These are phyloP conservation scores for Parauchenoglanis punctatus DNA, from an alignment of 2,797 vertebrate genomes.

Conservation along the genomic window DNA sequence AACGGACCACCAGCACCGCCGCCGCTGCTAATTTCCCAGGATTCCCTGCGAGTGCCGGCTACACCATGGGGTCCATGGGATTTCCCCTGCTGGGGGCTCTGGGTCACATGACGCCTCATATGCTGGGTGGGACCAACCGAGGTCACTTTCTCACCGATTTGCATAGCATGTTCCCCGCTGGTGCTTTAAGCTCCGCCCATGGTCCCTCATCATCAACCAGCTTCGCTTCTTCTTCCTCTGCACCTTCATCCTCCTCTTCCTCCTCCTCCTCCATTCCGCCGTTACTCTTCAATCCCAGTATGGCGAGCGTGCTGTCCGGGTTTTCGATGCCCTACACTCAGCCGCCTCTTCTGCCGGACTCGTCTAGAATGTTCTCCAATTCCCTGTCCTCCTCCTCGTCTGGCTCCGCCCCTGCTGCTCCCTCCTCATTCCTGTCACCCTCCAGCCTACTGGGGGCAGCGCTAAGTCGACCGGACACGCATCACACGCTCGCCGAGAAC, in stretches of 20 bases:
- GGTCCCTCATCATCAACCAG: constrained; percentile 77
- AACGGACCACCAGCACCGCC: constrained; percentile 64
- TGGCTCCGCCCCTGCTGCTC: constrained; percentile 60
- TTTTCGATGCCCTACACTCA: constrained; percentile 89
- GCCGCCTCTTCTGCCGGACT: constrained; percentile 83
- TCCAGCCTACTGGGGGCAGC: constrained; percentile 82
- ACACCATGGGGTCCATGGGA: constrained; percentile 84
- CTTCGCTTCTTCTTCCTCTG: constrained; percentile 74
- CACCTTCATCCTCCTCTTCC: constrained; percentile 74
- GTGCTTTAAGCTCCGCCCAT: constrained; percentile 72
- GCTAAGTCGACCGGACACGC: constrained; percentile 79
- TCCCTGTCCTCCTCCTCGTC: constrained; percentile 71
- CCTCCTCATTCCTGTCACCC: constrained; percentile 78
- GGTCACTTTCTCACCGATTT: constrained; percentile 90
- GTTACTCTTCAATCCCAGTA: constrained; percentile 90
- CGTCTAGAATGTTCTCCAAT: constrained; percentile 84
- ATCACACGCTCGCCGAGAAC: constrained; percentile 80
- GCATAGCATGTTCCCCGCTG: constrained; percentile 89
- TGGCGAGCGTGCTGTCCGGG: constrained; percentile 86
- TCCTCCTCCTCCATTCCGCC: constrained; percentile 85
- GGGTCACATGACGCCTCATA: constrained; percentile 86
- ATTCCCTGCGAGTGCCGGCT: constrained; percentile 81
- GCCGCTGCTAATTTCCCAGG: constrained; percentile 56
- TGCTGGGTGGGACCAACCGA: constrained; percentile 85
- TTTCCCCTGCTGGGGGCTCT: constrained; percentile 86